Base-by-base conservation (phyloP, 2,113 vertebrate genomes). In the Galeopterus variegatus region DNA sequence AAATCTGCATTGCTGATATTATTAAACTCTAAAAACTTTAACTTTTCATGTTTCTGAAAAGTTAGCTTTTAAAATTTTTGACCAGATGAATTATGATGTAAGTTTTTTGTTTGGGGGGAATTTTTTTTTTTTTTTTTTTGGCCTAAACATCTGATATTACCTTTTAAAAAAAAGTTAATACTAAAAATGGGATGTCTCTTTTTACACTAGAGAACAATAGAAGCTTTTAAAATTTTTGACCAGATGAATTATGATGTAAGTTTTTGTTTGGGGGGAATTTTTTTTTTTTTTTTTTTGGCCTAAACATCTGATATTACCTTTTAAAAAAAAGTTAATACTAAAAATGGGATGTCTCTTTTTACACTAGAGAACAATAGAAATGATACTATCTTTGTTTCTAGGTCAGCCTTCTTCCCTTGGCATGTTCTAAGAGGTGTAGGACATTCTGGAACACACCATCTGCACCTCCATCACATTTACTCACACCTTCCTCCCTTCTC, bases 221-320 rank as follows among this genome's bases (percentile, higher is more conserved):
- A 88, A 84, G n/a, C n/a, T n/a, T n/a, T n/a, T n/a, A n/a, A n/a
- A n/a, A n/a, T 80, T 79, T 93, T 87, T 73, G 41, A 36, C 64
- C 90, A 96, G 73, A 83, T 89, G 33, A 82, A 50, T 94, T 76
- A 89, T 77, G 24, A 97, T 64, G 69, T 62, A 73, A 65, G n/a
- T n/a, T n/a, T n/a, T n/a, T n/a, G n/a, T n/a, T n/a, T n/a, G n/a
- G n/a, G n/a, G n/a, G n/a, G n/a, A n/a, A 73, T 60, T 15, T 3
- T 17, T 36, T 70, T 36, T 70, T 65, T 65, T 21, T 15, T 54
- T 91, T 77, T 81, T 96, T 79, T 56, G 75, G 19, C 24, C 56
- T 50, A 88, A 93, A 76, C 17, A 80, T 83, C 45, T 87, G n/a
- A 28, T 56, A 70, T 54, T 90, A 65, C 21, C 10, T 41, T 87